A percentile compares a stretch with the other conserved stretches of the same genome.
phyloP scores from a whole-genome alignment of 2,797 vertebrate species.

The Enteromius viviparus region DNA sequence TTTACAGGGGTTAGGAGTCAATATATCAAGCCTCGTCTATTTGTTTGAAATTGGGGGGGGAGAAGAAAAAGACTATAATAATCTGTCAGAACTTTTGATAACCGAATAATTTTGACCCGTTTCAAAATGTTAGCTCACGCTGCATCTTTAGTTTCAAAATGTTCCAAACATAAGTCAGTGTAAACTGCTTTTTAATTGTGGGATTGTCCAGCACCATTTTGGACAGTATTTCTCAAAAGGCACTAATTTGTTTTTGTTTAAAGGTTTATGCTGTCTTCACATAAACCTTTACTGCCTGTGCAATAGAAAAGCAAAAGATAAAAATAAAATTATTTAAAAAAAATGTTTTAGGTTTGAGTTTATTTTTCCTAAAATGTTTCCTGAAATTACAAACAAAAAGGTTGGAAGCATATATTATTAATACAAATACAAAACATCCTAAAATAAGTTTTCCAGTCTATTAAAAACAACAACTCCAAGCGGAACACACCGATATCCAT shows the following conservation, averaged over 20 bases:
- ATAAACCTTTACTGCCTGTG: neutral
- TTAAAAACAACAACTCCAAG: neutral
- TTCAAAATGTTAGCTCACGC: neutral
- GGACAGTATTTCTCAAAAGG: neutral
- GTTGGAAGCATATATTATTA: neutral
- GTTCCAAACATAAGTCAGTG: neutral
- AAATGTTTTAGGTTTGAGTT: neutral
- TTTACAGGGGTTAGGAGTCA: neutral
- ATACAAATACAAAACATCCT: neutral
- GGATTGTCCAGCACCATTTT: neutral
- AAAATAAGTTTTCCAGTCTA: neutral
- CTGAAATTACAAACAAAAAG: neutral
- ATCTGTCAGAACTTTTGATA: neutral
- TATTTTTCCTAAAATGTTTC: neutral
- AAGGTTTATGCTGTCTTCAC: neutral
- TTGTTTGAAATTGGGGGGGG: neutral
- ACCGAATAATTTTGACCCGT: neutral
- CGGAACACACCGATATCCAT: neutral
- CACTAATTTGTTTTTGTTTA: neutral
- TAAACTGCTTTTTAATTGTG: neutral
- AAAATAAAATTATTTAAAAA: slow-evolving; percentile 30
- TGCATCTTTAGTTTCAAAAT: neutral
- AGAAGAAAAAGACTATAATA: neutral
- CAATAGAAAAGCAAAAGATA: neutral
- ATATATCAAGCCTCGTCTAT: neutral